Percentiles rank a stretch among this genome's conserved stretches.
Conservation (phyloP, 2,888 invertebrate genomes). For the Selenia dentaria region DNA sequence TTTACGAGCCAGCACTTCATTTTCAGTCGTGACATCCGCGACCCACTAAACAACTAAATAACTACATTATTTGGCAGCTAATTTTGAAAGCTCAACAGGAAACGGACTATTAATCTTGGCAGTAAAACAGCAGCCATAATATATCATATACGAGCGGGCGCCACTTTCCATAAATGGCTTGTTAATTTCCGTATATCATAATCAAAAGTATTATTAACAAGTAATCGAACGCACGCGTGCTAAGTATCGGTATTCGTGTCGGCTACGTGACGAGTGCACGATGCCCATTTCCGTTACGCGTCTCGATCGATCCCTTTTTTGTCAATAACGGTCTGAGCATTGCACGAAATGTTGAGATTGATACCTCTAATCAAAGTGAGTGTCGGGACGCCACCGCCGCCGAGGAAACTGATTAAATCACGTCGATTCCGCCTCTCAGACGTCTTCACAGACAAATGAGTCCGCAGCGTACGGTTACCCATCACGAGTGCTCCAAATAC, state of each 20-base stretch:
- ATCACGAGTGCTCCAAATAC: slow-evolving; percentile 71
- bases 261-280: slow-evolving; percentile 72
- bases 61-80: slow-evolving; percentile 30
- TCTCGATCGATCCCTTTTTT: slow-evolving; percentile 79
- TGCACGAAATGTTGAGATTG: slow-evolving; percentile 77
- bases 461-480: slow-evolving; percentile 64
- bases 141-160: slow-evolving; percentile 46
- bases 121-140: slow-evolving; percentile 40
- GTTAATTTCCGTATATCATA: slow-evolving; percentile 55
- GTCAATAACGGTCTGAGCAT: slow-evolving; percentile 75
- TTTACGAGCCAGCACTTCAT: slow-evolving; percentile 29
- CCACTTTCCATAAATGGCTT: slow-evolving; percentile 45
- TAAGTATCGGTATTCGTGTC: slow-evolving; percentile 75
- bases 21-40: slow-evolving; percentile 33
- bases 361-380: slow-evolving; percentile 77
- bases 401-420: slow-evolving; percentile 79
- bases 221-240: slow-evolving; percentile 73
- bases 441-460: slow-evolving; percentile 62
- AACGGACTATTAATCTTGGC: slow-evolving; percentile 36
- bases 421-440: slow-evolving; percentile 60
- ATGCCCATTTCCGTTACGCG: slow-evolving; percentile 79
- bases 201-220: slow-evolving; percentile 55
- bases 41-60: slow-evolving; percentile 27
- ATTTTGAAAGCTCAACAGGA: slow-evolving; percentile 33
- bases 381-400: slow-evolving; percentile 69